A percentile compares a stretch with the other conserved stretches of the same genome.
Conservation (phyloP, 2,113 vertebrate species). For the Rhagologus leucostigma region DNA sequence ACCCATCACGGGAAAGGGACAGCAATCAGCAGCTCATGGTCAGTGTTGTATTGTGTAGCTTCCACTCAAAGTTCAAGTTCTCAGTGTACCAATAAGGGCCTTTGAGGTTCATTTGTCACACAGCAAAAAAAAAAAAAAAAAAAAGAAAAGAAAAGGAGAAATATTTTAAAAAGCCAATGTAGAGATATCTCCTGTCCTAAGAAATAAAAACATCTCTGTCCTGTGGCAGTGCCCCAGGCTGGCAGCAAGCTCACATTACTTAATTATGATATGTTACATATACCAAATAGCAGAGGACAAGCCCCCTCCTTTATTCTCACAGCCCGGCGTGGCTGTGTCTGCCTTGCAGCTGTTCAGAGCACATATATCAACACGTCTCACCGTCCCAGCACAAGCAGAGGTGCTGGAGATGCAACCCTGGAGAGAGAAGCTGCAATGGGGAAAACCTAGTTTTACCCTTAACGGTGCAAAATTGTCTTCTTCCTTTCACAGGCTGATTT, state of each 20-base stretch:
- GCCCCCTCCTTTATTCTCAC: background rate
- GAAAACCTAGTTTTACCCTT: background rate
- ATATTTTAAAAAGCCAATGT: background rate
- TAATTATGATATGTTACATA: background rate
- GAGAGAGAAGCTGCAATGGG: background rate
- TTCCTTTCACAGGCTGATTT: background rate
- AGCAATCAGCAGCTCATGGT: background rate
- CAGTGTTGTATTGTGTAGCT: background rate
- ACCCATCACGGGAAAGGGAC: background rate
- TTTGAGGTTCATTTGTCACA: background rate
- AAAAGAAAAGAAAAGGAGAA: background rate
- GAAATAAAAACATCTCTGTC: background rate
- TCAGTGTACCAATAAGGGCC: background rate
- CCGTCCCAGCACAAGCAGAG: background rate
- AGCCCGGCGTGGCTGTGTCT: background rate
- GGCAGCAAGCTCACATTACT: constrained; percentile 12
- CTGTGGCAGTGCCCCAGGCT: background rate
- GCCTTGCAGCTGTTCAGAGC: constrained; percentile 18
- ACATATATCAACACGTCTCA: background rate
- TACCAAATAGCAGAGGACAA: background rate
- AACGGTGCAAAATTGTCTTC: background rate
- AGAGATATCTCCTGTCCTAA: background rate
- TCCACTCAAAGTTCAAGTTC: background rate
- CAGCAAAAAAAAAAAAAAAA: background rate
- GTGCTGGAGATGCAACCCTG: background rate